These are phyloP conservation scores for Oreohelix idahoensis DNA, from an alignment of 1,140 invertebrate species.

Conservation along the genomic window DNA sequence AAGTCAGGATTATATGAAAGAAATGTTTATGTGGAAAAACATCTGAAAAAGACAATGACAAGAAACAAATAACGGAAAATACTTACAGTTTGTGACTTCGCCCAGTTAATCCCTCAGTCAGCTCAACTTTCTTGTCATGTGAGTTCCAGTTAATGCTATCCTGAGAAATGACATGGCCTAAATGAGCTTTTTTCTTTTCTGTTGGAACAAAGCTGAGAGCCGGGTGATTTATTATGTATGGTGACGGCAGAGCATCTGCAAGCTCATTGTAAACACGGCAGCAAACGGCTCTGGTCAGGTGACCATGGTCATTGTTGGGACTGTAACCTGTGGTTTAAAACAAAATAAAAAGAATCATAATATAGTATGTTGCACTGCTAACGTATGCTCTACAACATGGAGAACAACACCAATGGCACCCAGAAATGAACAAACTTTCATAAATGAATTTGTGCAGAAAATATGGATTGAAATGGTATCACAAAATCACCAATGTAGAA, in stretches of 20 bases:
- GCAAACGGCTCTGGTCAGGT: slow-evolving; percentile 72
- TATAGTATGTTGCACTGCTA: no score
- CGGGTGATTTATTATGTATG: slow-evolving; percentile 57
- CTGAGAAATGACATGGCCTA: slow-evolving; percentile 25
- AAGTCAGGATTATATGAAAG: no score
- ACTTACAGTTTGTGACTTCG: slow-evolving; percentile 53
- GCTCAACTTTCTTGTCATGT: slow-evolving; percentile 50
- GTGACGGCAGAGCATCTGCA: slow-evolving; percentile 45
- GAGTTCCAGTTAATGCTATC: slow-evolving; percentile 58
- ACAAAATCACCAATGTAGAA: no score
- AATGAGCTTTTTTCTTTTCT: slow-evolving; percentile 35
- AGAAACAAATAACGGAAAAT: no score
- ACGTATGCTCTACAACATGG: no score
- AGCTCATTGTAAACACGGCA: slow-evolving; percentile 66
- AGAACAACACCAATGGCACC: no score
- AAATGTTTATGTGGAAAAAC: no score
- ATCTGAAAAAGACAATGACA: no score
- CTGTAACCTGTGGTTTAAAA: slow-evolving; percentile 2
- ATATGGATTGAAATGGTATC: no score
- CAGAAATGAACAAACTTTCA: no score
- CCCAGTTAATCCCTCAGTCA: slow-evolving; percentile 55
- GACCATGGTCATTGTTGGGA: slow-evolving; percentile 65
- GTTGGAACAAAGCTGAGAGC: slow-evolving; percentile 42
- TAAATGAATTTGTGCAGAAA: no score
- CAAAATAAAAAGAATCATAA: no score